These are phyloP conservation scores for Semicossyphus pulcher DNA, from an alignment of 2,113 vertebrate species.

Conservation along the genomic window DNA sequence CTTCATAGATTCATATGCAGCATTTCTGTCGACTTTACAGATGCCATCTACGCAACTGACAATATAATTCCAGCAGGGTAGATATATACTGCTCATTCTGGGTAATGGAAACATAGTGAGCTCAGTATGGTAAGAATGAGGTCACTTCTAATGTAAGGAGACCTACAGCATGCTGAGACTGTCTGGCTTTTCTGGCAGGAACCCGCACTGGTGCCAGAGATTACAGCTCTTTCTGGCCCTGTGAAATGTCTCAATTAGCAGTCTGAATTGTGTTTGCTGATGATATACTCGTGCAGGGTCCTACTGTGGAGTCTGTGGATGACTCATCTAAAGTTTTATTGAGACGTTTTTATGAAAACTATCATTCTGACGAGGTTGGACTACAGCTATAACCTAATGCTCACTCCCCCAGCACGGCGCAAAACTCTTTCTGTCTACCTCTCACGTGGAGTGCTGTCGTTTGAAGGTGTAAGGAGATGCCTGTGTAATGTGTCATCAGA, in stretches of 20 bases:
- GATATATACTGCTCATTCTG: conserved; percentile 28
- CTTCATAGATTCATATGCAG: neutral
- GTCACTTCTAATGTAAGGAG: conserved; percentile 76
- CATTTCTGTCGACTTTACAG: conserved; percentile 14
- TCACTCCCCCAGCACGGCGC: neutral
- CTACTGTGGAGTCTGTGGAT: conserved; percentile 15
- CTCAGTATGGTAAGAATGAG: conserved; percentile 69
- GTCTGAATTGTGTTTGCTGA: conserved; percentile 39
- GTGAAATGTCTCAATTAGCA: conserved; percentile 54
- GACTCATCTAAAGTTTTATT: conserved; percentile 40
- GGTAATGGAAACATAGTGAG: conserved; percentile 71
- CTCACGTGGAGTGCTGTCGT: conserved; percentile 13
- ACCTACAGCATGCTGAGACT: conserved; percentile 53
- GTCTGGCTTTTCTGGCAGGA: conserved; percentile 61
- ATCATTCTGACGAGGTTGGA: neutral
- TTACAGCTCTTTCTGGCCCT: conserved; percentile 48
- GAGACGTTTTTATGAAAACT: conserved; percentile 34
- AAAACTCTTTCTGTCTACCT: conserved; percentile 39
- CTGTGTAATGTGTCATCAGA: conserved; percentile 45
- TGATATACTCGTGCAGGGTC: conserved; percentile 7
- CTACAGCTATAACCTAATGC: conserved; percentile 1
- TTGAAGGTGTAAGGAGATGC: conserved; percentile 35
- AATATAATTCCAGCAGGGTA: conserved; percentile 25
- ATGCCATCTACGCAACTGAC: conserved; percentile 10
- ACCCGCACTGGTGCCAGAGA: conserved; percentile 48